Evolutionary conservation across 2,797 vertebrate species (phyloP).

Genomic region (Pelodytes ibericus): DNA sequence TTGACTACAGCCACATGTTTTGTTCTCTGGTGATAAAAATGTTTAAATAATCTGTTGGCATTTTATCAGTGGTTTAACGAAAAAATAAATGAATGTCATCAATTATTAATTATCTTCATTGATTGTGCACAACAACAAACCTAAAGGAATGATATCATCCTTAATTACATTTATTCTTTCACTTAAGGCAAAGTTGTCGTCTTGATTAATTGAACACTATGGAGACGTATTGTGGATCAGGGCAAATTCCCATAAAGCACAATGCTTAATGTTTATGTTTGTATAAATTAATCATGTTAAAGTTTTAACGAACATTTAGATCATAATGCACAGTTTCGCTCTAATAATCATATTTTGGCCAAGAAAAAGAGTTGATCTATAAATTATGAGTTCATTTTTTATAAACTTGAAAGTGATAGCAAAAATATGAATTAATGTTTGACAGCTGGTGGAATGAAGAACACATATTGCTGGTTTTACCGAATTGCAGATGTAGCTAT

Average conservation of each 20-base stretch:
- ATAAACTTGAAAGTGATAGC: too few species aligned
- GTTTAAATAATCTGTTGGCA: slow-evolving; percentile 29
- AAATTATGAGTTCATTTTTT: too few species aligned
- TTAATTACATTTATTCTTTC: slow-evolving; percentile 51
- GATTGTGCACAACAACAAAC: slow-evolving; percentile 38
- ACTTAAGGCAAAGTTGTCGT: slow-evolving; percentile 39
- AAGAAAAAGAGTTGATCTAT: too few species aligned
- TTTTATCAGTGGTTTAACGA: slow-evolving; percentile 29
- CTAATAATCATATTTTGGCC: too few species aligned
- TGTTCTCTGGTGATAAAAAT: slow-evolving; percentile 26
- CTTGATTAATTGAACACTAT: slow-evolving; percentile 46
- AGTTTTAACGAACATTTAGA: too few species aligned
- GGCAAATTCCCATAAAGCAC: slow-evolving; percentile 34
- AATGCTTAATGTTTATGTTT: slow-evolving; percentile 32
- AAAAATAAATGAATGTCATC: slow-evolving; percentile 45
- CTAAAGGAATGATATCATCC: slow-evolving; percentile 44
- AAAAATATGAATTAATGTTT: too few species aligned
- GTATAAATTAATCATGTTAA: slow-evolving; percentile 22
- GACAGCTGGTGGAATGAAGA: too few species aligned
- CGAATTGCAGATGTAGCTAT: too few species aligned
- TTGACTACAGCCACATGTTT: slow-evolving; percentile 18
- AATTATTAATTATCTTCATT: slow-evolving; percentile 51
- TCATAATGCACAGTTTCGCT: too few species aligned
- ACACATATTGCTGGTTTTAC: too few species aligned
- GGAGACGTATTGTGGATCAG: slow-evolving; percentile 20